Conservation (phyloP, 2,113 vertebrate genomes). For the Calidris pygmaea region DNA sequence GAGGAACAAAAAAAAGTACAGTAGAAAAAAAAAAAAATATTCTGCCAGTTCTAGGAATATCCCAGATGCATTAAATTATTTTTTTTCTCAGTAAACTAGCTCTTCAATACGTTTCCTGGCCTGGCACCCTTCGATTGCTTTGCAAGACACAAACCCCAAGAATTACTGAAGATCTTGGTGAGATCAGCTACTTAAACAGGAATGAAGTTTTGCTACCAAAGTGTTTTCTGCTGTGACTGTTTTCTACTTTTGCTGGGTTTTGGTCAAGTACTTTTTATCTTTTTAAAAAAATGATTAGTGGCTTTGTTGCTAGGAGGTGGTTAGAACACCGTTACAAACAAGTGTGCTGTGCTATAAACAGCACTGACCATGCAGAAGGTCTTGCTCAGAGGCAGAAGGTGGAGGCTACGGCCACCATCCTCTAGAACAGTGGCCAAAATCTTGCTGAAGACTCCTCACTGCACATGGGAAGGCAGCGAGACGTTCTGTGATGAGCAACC, state of each 20-base stretch:
- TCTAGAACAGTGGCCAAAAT: neutral
- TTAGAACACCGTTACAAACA: neutral
- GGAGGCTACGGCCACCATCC: neutral
- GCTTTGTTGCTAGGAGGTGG: neutral
- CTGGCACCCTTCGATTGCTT: neutral
- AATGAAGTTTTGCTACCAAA: neutral
- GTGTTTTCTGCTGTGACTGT: rapidly evolving
- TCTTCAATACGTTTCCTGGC: neutral
- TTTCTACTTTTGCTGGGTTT: neutral
- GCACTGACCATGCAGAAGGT: neutral
- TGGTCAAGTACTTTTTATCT: neutral
- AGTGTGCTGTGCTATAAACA: neutral
- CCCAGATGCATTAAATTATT: neutral
- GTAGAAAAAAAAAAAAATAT: neutral
- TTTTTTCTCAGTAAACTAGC: neutral
- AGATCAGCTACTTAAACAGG: neutral
- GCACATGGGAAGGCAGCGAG: neutral
- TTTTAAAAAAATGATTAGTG: neutral
- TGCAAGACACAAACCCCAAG: neutral
- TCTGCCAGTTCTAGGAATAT: neutral
- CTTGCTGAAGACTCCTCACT: neutral
- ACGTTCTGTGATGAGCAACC: neutral
- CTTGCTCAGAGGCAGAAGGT: neutral
- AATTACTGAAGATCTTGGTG: neutral
- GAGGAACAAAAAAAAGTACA: neutral